Percentiles rank a stretch among this genome's conserved stretches.
These are phyloP conservation scores for Polyommatus icarus DNA, from an alignment of 2,888 invertebrate genomes.

Conservation along the genomic window DNA sequence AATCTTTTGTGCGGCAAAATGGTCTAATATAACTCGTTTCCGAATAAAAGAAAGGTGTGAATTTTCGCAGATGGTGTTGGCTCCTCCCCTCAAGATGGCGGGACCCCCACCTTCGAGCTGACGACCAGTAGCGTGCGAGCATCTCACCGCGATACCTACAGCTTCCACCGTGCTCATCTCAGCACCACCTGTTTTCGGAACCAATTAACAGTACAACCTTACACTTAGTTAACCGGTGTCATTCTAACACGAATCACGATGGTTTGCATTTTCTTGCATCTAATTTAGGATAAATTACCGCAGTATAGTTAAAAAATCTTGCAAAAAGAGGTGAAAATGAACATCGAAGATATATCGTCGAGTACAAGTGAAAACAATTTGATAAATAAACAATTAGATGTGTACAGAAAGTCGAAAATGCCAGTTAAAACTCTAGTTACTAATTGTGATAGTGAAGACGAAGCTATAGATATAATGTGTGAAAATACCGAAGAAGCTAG, in stretches of 20 bases:
- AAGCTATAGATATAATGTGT: constrained; percentile 73
- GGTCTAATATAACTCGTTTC: constrained; percentile 77
- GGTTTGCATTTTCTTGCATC: constrained; percentile 15
- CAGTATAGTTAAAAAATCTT: neutral
- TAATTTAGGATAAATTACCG: neutral
- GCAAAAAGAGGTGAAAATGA: constrained; percentile 49
- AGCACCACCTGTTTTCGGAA: constrained; percentile 77
- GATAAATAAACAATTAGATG: neutral
- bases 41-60: constrained; percentile 81
- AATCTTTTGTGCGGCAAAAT: constrained; percentile 75
- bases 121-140: constrained; percentile 69
- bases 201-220: constrained; percentile 57
- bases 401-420: constrained; percentile 51
- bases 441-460: constrained; percentile 72
- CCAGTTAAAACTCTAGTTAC: constrained; percentile 56
- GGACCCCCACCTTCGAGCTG: constrained; percentile 61
- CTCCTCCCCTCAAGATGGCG: constrained; percentile 78
- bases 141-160: constrained; percentile 70
- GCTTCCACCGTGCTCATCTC: constrained; percentile 51
- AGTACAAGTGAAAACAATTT: constrained; percentile 70
- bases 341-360: constrained; percentile 66
- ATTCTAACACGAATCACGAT: constrained; percentile 27
- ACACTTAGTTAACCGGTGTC: constrained; percentile 24
- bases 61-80: constrained; percentile 73
- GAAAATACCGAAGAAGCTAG: constrained; percentile 61